Conservation (phyloP, 2,113 vertebrate genomes). For the Rattus rattus region DNA sequence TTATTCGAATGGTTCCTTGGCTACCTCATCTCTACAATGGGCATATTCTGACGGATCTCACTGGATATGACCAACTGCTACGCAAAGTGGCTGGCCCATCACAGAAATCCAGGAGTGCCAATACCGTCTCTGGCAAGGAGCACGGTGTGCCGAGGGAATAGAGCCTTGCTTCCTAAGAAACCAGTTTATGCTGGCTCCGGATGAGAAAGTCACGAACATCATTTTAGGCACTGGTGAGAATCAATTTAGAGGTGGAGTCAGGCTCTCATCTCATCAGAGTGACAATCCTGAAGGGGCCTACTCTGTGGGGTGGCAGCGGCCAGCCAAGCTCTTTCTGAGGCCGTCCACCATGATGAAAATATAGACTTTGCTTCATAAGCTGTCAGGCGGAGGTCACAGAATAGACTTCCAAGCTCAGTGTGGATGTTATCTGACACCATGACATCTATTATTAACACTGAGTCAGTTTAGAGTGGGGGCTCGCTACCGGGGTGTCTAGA, state of each 20-base stretch:
- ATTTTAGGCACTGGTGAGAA: accelerated
- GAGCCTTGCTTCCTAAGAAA: neutral
- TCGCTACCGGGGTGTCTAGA: neutral
- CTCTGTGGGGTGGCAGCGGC: accelerated
- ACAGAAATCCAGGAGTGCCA: accelerated
- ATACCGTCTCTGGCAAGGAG: neutral
- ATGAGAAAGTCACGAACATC: accelerated
- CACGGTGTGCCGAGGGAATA: accelerated
- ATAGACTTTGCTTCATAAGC: neutral
- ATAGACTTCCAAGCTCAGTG: neutral
- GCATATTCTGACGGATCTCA: accelerated
- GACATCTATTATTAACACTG: neutral
- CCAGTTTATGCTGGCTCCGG: neutral
- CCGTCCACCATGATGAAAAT: neutral
- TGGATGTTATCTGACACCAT: neutral
- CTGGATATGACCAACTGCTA: neutral
- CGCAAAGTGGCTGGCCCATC: neutral
- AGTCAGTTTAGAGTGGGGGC: neutral
- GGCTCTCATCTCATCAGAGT: accelerated
- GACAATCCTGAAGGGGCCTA: accelerated
- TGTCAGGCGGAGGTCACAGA: neutral
- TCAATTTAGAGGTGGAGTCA: accelerated
- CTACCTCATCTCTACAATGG: neutral
- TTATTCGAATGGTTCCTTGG: neutral
- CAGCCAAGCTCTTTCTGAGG: too few relatives aligned